Base-by-base conservation (phyloP, 2,113 vertebrate species). In the Siniperca chuatsi region DNA sequence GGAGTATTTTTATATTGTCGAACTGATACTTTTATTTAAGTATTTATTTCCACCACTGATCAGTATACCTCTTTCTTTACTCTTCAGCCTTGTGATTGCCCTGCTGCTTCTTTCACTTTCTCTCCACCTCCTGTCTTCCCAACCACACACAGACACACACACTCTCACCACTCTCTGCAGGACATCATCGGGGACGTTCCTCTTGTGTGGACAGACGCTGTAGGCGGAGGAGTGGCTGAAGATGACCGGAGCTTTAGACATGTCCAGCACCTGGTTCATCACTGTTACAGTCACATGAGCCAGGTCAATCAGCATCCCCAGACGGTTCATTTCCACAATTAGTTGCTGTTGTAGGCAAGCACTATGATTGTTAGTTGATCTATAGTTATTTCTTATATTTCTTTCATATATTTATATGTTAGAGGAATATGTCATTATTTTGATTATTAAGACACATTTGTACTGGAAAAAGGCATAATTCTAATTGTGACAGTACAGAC, bases 181-280 rank as follows among this genome's bases (percentile, higher is more conserved):
- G 25, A 99, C 84, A 0, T 97, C 92, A 0, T 99, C 97, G 0
- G 97, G 98, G 13, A 99, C 97, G 0, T 99, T 99, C 71, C 98
- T 97, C 79, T 76, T 93, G 84, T 96, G 90, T 0, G 0, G 8
- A 83, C 98, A 98, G 69, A 99, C 0, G 0, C 11, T 0, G 29
- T 93, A 98, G 73, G 98, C 97, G 0, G 98, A 99, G 0, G 98
- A 99, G 91, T 99, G 98, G 89, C 98, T 99, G 96, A 99, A 99
- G 93, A 99, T 96, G 66, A 99, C 91, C 0, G 98, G 98, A 0
- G 98, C 98, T 54, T 42, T 20, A 54, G 98, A 98, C 69, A 96
- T 23, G 13, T 46, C 29, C 86, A 99, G 85, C 1, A 91, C 95
- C 0, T 92, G 91, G 46, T 94, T 95, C 98, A 99, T 99, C 1